These are phyloP conservation scores for Microvelia longipes DNA, from an alignment of 1,140 invertebrate species.

Conservation along the genomic window DNA sequence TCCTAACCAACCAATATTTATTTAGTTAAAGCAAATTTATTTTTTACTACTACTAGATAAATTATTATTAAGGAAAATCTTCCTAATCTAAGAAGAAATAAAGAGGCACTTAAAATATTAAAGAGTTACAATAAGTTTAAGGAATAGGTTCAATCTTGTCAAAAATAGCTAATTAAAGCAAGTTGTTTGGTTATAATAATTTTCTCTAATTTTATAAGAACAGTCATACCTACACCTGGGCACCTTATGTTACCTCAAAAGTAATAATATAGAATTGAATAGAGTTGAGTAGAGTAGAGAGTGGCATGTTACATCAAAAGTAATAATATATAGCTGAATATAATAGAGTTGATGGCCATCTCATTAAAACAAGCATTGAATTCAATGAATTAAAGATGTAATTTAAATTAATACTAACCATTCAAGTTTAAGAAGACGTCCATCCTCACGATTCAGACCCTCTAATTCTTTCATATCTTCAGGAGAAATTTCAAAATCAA, in stretches of 20 bases:
- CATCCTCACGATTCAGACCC: slow-evolving; percentile 27
- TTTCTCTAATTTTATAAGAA: too few species aligned
- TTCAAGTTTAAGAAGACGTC: slow-evolving; percentile 22
- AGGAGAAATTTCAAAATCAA: slow-evolving; percentile 46
- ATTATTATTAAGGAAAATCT: too few species aligned
- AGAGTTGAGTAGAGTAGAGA: background rate
- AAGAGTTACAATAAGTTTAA: too few species aligned
- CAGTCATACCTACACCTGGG: too few species aligned
- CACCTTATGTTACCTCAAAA: background rate
- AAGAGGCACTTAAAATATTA: too few species aligned
- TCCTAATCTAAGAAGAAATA: too few species aligned
- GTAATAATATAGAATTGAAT: background rate
- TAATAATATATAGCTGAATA: background rate
- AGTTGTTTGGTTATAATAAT: too few species aligned
- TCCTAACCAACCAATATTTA: too few species aligned
- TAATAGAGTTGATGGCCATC: background rate
- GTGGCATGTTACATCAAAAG: background rate
- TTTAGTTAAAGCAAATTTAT: too few species aligned
- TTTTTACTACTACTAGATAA: too few species aligned
- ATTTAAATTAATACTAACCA: slow-evolving; percentile 20
- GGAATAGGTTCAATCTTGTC: too few species aligned
- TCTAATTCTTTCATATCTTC: slow-evolving; percentile 34
- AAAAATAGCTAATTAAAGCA: too few species aligned
- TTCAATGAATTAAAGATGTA: background rate
- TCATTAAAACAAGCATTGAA: background rate